Conservation (phyloP, 2,113 vertebrate species). For the Marmota monax region DNA sequence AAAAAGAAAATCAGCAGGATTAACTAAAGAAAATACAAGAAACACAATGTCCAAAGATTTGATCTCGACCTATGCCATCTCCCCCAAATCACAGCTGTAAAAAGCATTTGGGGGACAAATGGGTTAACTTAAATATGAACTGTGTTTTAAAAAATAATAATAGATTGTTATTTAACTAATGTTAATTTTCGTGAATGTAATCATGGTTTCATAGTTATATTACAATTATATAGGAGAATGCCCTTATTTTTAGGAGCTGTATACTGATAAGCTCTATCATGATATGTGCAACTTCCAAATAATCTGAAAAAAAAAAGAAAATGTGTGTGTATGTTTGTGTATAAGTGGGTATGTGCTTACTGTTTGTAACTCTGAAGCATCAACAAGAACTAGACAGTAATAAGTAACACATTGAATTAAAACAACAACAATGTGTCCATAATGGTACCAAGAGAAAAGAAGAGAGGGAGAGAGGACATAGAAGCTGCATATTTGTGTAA, state of each 20-base stretch:
- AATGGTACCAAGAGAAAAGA: background rate
- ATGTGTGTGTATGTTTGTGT: too few relatives aligned
- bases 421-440: background rate
- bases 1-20: background rate
- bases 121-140: background rate
- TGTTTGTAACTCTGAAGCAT: background rate
- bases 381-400: background rate
- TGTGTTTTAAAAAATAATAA: background rate
- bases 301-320: background rate
- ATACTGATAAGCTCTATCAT: background rate
- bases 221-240: background rate
- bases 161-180: background rate
- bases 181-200: background rate
- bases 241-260: background rate
- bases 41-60: background rate
- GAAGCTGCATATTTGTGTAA: background rate
- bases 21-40: background rate
- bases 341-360: background rate
- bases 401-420: background rate
- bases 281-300: background rate
- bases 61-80: background rate
- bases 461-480: fast-evolving
- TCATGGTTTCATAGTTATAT: background rate
- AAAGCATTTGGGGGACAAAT: background rate
- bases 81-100: background rate